Conservation (phyloP, 1,140 invertebrate species). For the Tetragnatha versicolor region DNA sequence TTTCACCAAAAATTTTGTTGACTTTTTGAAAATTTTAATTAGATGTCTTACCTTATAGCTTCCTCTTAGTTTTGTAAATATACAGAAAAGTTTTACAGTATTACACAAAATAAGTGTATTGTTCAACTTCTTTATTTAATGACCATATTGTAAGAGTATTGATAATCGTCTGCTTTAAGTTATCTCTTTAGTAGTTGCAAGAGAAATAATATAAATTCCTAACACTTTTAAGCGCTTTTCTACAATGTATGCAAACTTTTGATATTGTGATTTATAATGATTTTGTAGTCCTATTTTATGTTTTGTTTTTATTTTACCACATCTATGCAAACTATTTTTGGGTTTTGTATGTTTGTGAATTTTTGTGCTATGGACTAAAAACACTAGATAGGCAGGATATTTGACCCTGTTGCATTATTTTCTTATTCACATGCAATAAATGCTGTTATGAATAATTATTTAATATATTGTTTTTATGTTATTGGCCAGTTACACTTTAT, state of each 20-base stretch:
- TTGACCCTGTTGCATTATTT: conserved; percentile 5
- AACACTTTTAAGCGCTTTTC: conserved; percentile 7
- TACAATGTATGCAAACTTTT: not conserved
- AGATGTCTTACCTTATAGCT: no score
- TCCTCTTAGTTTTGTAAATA: no score
- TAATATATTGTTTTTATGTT: not conserved
- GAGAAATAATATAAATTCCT: no score
- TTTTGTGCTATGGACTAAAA: conserved; percentile 3
- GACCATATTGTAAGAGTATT: no score
- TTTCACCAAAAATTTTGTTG: no score
- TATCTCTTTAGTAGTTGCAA: no score
- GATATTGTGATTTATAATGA: not conserved
- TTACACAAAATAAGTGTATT: no score
- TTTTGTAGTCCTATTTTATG: not conserved
- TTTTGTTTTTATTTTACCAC: not conserved
- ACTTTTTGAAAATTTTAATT: no score
- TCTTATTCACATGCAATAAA: conserved; percentile 20
- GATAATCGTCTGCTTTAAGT: no score
- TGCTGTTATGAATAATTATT: not conserved
- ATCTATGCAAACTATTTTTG: not conserved
- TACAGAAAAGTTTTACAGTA: no score
- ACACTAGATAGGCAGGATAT: not conserved
- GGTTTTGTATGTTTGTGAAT: not conserved
- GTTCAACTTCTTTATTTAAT: no score
- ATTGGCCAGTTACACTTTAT: not conserved